These are phyloP conservation scores for Numida meleagris DNA, from an alignment of 2,113 vertebrate species.

Conservation along the genomic window DNA sequence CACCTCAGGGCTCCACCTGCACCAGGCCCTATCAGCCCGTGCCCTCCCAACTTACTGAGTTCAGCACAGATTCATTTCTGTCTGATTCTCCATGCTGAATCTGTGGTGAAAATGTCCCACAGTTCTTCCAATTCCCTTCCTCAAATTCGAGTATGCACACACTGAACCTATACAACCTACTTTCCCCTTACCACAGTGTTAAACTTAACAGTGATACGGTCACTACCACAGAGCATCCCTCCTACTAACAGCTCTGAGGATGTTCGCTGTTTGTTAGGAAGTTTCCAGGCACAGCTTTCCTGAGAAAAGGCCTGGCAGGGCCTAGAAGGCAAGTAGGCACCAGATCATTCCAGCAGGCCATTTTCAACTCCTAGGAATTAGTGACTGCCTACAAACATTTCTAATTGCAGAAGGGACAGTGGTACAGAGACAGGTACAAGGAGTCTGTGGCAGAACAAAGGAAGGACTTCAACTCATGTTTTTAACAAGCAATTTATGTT, in stretches of 20 bases:
- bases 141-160: neutral
- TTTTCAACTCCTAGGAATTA: neutral
- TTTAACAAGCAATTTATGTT: neutral
- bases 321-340: neutral
- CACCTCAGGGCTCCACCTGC: neutral
- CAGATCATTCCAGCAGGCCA: neutral
- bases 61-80: neutral
- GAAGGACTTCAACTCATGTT: neutral
- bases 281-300: neutral
- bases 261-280: neutral
- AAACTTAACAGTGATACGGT: neutral
- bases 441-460: neutral
- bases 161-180: neutral
- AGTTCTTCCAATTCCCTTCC: neutral
- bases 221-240: neutral
- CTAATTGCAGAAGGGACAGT: neutral
- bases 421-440: neutral
- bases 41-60: neutral
- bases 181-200: neutral
- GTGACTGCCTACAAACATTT: neutral
- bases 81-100: neutral
- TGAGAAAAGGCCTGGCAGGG: neutral
- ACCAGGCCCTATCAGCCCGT: neutral
- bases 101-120: neutral
- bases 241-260: neutral